phyloP scores from a whole-genome alignment of 35 echinoderm and acorn worm species.

The Ophioderma brevispina region DNA sequence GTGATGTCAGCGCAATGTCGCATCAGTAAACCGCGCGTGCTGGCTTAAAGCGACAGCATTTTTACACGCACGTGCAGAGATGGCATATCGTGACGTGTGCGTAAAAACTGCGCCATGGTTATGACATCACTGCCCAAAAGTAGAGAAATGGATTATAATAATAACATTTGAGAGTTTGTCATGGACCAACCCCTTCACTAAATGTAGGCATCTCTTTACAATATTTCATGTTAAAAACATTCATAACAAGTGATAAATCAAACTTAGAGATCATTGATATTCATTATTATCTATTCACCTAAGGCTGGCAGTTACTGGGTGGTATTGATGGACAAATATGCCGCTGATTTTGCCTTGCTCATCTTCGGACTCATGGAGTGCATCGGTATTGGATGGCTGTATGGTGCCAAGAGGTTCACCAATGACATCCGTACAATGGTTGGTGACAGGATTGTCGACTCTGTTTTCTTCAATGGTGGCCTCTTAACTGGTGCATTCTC shows the following conservation, averaged over 20 bases:
- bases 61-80: too few relatives aligned
- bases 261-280: too few relatives aligned
- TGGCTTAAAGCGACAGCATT: too few relatives aligned
- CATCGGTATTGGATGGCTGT: conserved; percentile 84
- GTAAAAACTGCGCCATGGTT: too few relatives aligned
- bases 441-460: conserved; percentile 75
- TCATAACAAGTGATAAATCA: too few relatives aligned
- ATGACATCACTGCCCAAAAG: too few relatives aligned
- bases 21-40: too few relatives aligned
- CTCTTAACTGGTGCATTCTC: conserved; percentile 88
- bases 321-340: conserved; percentile 96
- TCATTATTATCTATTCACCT: too few relatives aligned
- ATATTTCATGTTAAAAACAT: too few relatives aligned
- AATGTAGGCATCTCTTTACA: background rate
- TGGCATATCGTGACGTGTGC: too few relatives aligned
- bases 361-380: conserved; percentile 89
- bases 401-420: conserved; percentile 81
- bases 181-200: background rate
- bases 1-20: too few relatives aligned
- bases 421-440: conserved; percentile 96
- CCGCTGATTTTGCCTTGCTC: conserved; percentile 86
- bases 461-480: conserved; percentile 82
- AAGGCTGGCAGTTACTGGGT: conserved; percentile 98
- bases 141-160: too few relatives aligned
- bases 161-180: background rate